phyloP scores from a whole-genome alignment of 2,888 invertebrate genomes.

The Dorcus hopei region DNA sequence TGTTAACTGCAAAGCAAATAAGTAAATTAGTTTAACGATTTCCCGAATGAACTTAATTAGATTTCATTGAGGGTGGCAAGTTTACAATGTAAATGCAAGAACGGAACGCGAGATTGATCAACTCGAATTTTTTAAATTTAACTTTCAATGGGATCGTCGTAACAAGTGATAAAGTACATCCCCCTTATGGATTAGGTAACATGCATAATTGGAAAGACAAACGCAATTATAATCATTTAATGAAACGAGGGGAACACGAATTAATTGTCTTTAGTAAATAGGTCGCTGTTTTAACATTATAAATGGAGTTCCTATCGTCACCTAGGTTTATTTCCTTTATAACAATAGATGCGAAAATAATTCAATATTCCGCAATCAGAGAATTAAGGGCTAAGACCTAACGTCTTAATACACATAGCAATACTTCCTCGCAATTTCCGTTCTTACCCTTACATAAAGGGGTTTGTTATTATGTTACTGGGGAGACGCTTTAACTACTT shows the following conservation, averaged over 20 bases:
- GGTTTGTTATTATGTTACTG: too few relatives aligned
- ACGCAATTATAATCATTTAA: slow-evolving; percentile 44
- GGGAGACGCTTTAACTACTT: too few relatives aligned
- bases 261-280: too few relatives aligned
- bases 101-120: slow-evolving; percentile 26
- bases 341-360: slow-evolving; percentile 15
- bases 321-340: slow-evolving; percentile 1
- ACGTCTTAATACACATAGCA: slow-evolving; percentile 46
- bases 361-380: slow-evolving; percentile 12
- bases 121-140: slow-evolving; percentile 32
- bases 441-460: slow-evolving; percentile 25
- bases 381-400: slow-evolving; percentile 22
- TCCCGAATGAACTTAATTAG: slow-evolving; percentile 18
- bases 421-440: slow-evolving; percentile 49
- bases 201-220: slow-evolving; percentile 44
- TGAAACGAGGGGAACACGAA: slow-evolving; percentile 32
- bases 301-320: not conserved
- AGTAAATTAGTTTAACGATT: slow-evolving; percentile 16
- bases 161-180: slow-evolving; percentile 27
- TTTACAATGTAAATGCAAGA: slow-evolving; percentile 24
- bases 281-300: too few relatives aligned
- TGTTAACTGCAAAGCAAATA: slow-evolving; percentile 23
- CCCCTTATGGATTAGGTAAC: slow-evolving; percentile 37
- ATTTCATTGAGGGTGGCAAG: slow-evolving; percentile 8
- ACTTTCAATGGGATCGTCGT: slow-evolving; percentile 29